Percentiles rank a stretch among this genome's conserved stretches.
These are phyloP conservation scores for Bicyclus anynana DNA, from an alignment of 1,140 invertebrate genomes.

Conservation along the genomic window DNA sequence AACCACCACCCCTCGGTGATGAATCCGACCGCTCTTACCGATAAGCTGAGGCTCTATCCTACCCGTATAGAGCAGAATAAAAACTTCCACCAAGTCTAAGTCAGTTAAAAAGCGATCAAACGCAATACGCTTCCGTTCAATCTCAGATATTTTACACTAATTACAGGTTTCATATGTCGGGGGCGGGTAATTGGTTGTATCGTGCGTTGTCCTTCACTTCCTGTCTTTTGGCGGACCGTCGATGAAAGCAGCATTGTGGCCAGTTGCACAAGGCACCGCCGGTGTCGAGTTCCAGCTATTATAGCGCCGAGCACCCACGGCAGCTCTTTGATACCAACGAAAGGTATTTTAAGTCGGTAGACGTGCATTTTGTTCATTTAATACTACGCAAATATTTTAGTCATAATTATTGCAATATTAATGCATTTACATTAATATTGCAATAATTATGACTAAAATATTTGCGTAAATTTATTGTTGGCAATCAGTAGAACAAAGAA, in stretches of 20 bases:
- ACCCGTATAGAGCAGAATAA: too few species aligned
- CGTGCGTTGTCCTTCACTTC: slow-evolving; percentile 65
- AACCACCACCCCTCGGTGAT: too few species aligned
- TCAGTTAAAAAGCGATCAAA: background rate
- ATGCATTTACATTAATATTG: background rate
- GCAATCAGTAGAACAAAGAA: too few species aligned
- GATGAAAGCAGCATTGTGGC: slow-evolving; percentile 38
- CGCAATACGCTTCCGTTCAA: slow-evolving; percentile 47
- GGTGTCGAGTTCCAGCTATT: slow-evolving; percentile 62
- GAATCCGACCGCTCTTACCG: too few species aligned
- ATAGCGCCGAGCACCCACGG: slow-evolving; percentile 60
- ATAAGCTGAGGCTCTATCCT: too few species aligned
- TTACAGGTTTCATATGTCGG: slow-evolving; percentile 67
- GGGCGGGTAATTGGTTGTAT: slow-evolving; percentile 70
- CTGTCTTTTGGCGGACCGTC: slow-evolving; percentile 61
- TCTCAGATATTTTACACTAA: slow-evolving; percentile 66
- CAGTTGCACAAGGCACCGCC: slow-evolving; percentile 52
- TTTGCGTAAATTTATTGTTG: too few species aligned
- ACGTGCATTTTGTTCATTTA: slow-evolving; percentile 2
- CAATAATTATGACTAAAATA: background rate
- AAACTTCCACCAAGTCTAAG: background rate
- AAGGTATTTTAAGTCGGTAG: background rate
- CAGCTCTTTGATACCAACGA: background rate
- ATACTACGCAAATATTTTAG: too few species aligned
- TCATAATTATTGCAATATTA: background rate